phyloP scores from a whole-genome alignment of 2,888 invertebrate species.

The Diachrysia chrysitis region DNA sequence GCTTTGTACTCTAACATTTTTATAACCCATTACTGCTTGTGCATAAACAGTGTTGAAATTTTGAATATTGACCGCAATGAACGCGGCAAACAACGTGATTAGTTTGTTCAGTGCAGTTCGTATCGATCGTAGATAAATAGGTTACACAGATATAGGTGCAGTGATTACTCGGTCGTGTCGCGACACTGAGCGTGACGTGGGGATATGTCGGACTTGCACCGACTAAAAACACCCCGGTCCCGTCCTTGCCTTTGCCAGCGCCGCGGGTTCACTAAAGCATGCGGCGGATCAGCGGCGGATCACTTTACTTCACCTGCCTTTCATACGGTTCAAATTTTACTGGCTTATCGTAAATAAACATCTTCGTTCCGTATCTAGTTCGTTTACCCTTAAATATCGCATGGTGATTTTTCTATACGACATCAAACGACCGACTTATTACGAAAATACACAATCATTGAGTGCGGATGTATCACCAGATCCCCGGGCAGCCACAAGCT shows the following conservation, averaged over 20 bases:
- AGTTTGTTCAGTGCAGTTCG: constrained; percentile 50
- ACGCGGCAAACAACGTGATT: constrained; percentile 49
- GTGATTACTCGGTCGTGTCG: constrained; percentile 64
- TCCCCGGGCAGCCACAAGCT: constrained; percentile 40
- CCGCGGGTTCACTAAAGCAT: too few relatives aligned
- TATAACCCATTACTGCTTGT: constrained; percentile 39
- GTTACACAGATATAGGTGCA: constrained; percentile 76
- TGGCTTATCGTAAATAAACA: not conserved
- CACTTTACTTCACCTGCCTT: constrained; percentile 15
- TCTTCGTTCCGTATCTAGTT: not conserved
- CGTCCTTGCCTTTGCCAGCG: too few relatives aligned
- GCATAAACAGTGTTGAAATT: constrained; percentile 44
- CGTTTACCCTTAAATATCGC: not conserved
- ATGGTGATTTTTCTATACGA: constrained; percentile 35
- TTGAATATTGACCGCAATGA: constrained; percentile 33
- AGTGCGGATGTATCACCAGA: constrained; percentile 38
- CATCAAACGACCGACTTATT: constrained; percentile 46
- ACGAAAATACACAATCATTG: constrained; percentile 44
- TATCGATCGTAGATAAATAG: constrained; percentile 69
- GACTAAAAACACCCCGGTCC: too few relatives aligned
- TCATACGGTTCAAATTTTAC: not conserved
- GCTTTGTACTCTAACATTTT: constrained; percentile 26
- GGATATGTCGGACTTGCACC: too few relatives aligned
- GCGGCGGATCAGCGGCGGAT: too few relatives aligned
- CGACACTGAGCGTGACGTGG: too few relatives aligned